phyloP scores from a whole-genome alignment of 2,888 invertebrate species.

The Clepsis dumicolana region DNA sequence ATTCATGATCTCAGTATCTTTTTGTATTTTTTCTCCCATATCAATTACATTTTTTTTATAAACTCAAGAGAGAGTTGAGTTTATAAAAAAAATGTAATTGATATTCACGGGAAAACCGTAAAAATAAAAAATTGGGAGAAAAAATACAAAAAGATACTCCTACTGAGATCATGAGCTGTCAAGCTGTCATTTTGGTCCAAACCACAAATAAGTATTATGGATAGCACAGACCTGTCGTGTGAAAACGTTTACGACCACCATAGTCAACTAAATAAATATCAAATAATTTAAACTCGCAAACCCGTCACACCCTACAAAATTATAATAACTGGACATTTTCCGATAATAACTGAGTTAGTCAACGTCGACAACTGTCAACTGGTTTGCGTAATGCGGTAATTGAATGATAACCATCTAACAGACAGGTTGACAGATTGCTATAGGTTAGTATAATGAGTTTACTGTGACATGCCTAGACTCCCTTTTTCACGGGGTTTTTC shows the following conservation, averaged over 20 bases:
- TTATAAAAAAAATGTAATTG: no score
- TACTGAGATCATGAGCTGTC: no score
- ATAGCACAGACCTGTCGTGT: no score
- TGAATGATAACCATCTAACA: slow-evolving; percentile 53
- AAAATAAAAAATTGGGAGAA: no score
- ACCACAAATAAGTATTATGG: no score
- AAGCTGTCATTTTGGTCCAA: no score
- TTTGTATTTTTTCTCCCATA: no score
- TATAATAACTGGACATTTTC: slow-evolving; percentile 41
- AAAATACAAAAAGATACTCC: no score
- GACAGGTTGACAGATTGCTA: slow-evolving; percentile 42
- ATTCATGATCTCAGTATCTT: no score
- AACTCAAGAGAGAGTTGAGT: neutral
- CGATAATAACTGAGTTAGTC: slow-evolving; percentile 43
- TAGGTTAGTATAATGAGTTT: slow-evolving; percentile 28
- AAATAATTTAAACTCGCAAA: slow-evolving; percentile 3
- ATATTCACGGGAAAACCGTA: no score
- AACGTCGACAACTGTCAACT: slow-evolving; percentile 49
- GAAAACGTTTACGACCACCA: no score
- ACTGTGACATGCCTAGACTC: slow-evolving; percentile 2
- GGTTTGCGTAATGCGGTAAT: slow-evolving; percentile 53
- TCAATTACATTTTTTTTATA: no score
- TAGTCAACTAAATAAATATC: neutral
- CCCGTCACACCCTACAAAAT: slow-evolving; percentile 29
- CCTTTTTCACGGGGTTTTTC: neutral